Base-by-base conservation (phyloP, 2,888 invertebrate genomes). In the Chloroclystis v-ata region DNA sequence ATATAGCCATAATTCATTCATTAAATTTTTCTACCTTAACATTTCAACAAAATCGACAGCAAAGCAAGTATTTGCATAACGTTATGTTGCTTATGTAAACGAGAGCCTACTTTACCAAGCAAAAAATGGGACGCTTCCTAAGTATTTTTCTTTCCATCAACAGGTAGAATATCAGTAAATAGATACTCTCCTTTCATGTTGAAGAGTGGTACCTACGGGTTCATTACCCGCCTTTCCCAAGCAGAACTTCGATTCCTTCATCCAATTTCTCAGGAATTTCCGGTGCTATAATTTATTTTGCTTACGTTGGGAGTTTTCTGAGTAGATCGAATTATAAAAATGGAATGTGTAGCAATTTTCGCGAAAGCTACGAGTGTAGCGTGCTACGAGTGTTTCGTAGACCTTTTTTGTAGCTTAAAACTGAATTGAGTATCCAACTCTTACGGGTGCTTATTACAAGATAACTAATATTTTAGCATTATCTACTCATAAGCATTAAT, bases 261-360 rank as follows among this genome's bases (percentile, higher is more conserved):
- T 24, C 48, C 48, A 44, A 49, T 49, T 42, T 47, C 43, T 38
- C 10, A 9, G 47, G 33, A 43, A 48, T 49, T 41, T 44, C 44
- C 41, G 40, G 29, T 4, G 24, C 28, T 16, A 25, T 47, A 39
- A 40, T 29, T 40, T 40, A 38, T 43, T 38, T 43, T 37, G 24
- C 24, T 37, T 37, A 33, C 43, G 37, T 28, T 14, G 28, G 14
- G 9, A 10, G 14, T 28, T 40, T 46, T 20, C 16, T 35, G 14
- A 33, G 6, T 13, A 16, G 16, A 33, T 14, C n/a, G 10, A 24
- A 35, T 35, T 35, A 20, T 7, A 1, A 35, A 28, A 33, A 14
- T 33, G 9, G n/a, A 16, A 6, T 33, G 33, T 14, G 33, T 20
- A 32, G 33, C 14, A 10, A 10, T 35, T 24, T 35, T 14, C 2